phyloP scores from a whole-genome alignment of 2,797 vertebrate species.

The Periophthalmus magnuspinnatus region DNA sequence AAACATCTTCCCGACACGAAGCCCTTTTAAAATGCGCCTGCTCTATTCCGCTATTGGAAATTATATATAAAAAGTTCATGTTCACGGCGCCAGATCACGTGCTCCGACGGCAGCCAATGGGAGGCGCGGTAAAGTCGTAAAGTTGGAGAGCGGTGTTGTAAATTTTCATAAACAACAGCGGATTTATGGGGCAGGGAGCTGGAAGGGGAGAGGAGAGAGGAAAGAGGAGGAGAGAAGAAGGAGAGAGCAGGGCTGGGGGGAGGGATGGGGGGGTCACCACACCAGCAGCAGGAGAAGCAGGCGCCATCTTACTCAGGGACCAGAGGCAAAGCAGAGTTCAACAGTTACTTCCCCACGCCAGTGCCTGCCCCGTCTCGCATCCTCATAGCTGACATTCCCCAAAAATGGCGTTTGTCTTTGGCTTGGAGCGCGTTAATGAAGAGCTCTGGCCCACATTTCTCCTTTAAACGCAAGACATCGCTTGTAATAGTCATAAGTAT shows the following conservation, averaged over 20 bases:
- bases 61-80: slow-evolving; percentile 98
- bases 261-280: slow-evolving; percentile 80
- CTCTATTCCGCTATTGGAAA: slow-evolving; percentile 96
- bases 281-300: slow-evolving; percentile 68
- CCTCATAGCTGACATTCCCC: slow-evolving; percentile 68
- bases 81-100: slow-evolving; percentile 93
- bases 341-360: slow-evolving; percentile 59
- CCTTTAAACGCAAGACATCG: not conserved
- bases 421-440: slow-evolving; percentile 27
- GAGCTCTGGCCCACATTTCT: not conserved
- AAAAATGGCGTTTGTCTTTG: slow-evolving; percentile 39
- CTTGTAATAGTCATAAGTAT: not conserved
- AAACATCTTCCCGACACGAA: slow-evolving; percentile 81
- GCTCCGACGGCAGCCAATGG: slow-evolving; percentile 88
- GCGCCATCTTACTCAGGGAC: slow-evolving; percentile 93
- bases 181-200: slow-evolving; percentile 91
- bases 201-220: not conserved
- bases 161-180: slow-evolving; percentile 99
- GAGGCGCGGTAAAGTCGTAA: slow-evolving; percentile 90
- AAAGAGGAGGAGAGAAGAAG: not conserved
- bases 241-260: not conserved
- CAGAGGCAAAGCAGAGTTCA: slow-evolving; percentile 71
- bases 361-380: slow-evolving; percentile 63
- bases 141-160: slow-evolving; percentile 98
- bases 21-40: slow-evolving; percentile 84